Evolutionary conservation across 2,797 vertebrate species (phyloP).

Genomic region (Allobates femoralis): DNA sequence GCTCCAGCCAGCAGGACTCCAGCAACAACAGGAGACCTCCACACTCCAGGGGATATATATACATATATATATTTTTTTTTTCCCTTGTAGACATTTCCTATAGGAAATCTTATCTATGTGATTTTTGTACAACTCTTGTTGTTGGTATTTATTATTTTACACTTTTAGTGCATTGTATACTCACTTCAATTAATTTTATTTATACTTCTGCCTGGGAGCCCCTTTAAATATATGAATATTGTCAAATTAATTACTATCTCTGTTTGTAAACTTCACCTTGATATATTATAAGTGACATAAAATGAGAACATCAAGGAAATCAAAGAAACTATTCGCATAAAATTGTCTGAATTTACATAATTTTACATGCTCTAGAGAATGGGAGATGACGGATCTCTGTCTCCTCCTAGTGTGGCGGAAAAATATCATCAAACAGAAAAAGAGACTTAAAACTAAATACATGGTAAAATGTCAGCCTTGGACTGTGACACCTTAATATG

Average conservation of each 20-base stretch:
- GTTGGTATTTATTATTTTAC: background rate
- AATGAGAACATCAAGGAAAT: background rate
- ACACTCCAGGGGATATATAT: no score
- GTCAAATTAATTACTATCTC: background rate
- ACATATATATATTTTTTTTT: no score
- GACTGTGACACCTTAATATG: no score
- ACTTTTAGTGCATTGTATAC: background rate
- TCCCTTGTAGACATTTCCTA: no score
- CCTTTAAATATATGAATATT: constrained; percentile 19
- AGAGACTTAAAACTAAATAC: background rate
- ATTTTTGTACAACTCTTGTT: no score
- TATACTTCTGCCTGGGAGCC: background rate
- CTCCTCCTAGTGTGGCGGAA: background rate
- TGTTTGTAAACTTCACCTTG: constrained; percentile 4
- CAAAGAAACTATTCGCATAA: background rate
- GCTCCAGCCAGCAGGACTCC: no score
- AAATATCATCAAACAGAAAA: background rate
- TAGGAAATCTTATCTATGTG: no score
- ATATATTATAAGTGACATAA: constrained; percentile 14
- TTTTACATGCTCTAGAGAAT: background rate
- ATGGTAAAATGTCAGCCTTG: background rate
- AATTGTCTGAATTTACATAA: background rate
- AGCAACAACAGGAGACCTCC: no score
- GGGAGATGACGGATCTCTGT: background rate
- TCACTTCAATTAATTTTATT: background rate